Base-by-base conservation (phyloP, 2,113 vertebrate genomes). In the Colistium nudipinnis region DNA sequence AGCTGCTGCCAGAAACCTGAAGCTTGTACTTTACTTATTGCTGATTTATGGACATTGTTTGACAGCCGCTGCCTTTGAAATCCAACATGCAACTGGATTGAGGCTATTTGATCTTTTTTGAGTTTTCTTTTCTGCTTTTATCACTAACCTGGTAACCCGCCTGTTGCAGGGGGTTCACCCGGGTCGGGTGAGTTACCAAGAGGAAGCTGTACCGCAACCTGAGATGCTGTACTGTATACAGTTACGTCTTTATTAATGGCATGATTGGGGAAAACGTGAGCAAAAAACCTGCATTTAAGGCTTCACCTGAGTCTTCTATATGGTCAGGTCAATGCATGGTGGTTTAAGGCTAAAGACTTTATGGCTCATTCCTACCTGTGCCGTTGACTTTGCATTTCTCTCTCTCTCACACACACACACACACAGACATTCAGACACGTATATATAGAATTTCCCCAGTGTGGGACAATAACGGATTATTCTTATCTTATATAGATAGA, bases 1-100 rank as follows among this genome's bases (percentile, higher is more conserved):
- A 44, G 60, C 72, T 74, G 59, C 60, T 57, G 67, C 57, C 60
- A 73, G 35, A 69, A 53, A 65, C 33, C 44, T 64, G 73, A 78
- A 71, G 63, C 60, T 67, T 67, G 20, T 61, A n/a, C 57, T 70
- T 22, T 74, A 66, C 62, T 82, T 55, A 43, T 30, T 55, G 44
- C 63, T 73, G 41, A 66, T 78, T 62, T 71, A 82, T 68, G 76
- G 70, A 69, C 72, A 67, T 74, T 74, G 19, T 78, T 62, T 53
- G 55, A 80, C 56, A 33, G 66, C 62, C 62, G 62, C 53, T 71
- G 87, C 88, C 82, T 76, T 78, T 91, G 84, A 89, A 83, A 85
- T 88, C 90, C 76, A 38, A 20, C 27, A 22, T 1, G 2, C 57
- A 57, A 30, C 45, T 24, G 81, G 84, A 85, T 85, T 81, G 87